Conservation (phyloP, 2,888 invertebrate genomes). For the Lasioglossum oenotherae region DNA sequence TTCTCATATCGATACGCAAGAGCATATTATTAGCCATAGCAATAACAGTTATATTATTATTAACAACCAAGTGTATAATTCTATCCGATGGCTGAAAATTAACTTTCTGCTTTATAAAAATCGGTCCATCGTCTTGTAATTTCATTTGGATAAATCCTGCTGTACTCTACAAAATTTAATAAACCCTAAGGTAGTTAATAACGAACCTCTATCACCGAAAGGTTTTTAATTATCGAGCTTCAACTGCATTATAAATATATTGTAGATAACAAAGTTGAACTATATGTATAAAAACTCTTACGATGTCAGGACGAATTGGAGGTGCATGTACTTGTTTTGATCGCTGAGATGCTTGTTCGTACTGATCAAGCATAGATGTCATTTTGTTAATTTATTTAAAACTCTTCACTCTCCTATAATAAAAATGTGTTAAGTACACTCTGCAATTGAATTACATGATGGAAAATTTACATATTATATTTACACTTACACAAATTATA, state of each 20-base stretch:
- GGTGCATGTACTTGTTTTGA: constrained; percentile 82
- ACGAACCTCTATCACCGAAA: background rate
- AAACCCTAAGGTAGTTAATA: background rate
- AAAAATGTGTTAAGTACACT: background rate
- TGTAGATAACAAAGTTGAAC: background rate
- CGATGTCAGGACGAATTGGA: constrained; percentile 85
- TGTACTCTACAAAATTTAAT: constrained; percentile 80
- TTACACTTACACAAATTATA: constrained; percentile 1
- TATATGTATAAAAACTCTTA: constrained; percentile 72
- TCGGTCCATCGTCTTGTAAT: constrained; percentile 91
- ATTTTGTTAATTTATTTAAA: constrained; percentile 83
- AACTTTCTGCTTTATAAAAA: constrained; percentile 94
- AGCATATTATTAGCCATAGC: constrained; percentile 93
- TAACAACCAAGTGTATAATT: constrained; percentile 92
- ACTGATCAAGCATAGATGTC: constrained; percentile 94
- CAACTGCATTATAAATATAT: background rate
- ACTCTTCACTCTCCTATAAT: background rate
- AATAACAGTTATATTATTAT: constrained; percentile 93
- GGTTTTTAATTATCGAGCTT: background rate
- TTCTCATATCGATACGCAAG: constrained; percentile 92
- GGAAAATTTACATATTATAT: background rate
- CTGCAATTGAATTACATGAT: background rate
- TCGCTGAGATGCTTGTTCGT: constrained; percentile 90
- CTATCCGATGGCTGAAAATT: constrained; percentile 91
- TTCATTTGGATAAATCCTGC: constrained; percentile 87